A percentile compares a stretch with the other conserved stretches of the same genome.
Evolutionary conservation across 1,140 invertebrate species (phyloP).

Genomic region (Helicoverpa armigera): DNA sequence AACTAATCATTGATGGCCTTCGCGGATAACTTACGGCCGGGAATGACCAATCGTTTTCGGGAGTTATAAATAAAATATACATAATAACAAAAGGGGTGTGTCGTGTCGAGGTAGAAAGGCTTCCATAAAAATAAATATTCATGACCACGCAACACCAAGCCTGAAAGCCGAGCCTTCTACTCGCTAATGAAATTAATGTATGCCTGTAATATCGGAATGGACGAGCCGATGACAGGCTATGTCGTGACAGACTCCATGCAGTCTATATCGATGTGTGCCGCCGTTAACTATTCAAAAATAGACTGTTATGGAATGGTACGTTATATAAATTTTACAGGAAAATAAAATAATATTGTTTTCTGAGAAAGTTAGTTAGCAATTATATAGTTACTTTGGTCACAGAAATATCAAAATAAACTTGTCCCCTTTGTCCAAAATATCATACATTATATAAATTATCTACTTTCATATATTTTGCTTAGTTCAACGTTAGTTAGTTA

Average conservation of each 20-base stretch:
- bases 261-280: slow-evolving; percentile 11
- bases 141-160: slow-evolving; percentile 74
- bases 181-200: slow-evolving; percentile 58
- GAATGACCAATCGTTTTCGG: slow-evolving; percentile 50
- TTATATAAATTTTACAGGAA: background rate
- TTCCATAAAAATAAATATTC: slow-evolving; percentile 73
- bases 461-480: too few relatives aligned
- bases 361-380: too few relatives aligned
- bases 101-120: slow-evolving; percentile 61
- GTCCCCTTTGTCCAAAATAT: too few relatives aligned
- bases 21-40: slow-evolving; percentile 25
- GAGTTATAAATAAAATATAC: slow-evolving; percentile 51
- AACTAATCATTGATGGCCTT: slow-evolving; percentile 29
- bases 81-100: slow-evolving; percentile 57
- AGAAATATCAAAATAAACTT: too few relatives aligned
- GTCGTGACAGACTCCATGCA: slow-evolving; percentile 27
- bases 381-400: too few relatives aligned
- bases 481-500: too few relatives aligned
- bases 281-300: background rate
- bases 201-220: slow-evolving; percentile 27
- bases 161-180: slow-evolving; percentile 71
- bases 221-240: slow-evolving; percentile 22
- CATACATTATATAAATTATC: too few relatives aligned
- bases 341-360: background rate
- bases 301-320: background rate